Evolutionary conservation across 2,797 vertebrate genomes (phyloP), one percentile per base, ranked within the genome.

Genomic region (Anabas testudineus): DNA sequence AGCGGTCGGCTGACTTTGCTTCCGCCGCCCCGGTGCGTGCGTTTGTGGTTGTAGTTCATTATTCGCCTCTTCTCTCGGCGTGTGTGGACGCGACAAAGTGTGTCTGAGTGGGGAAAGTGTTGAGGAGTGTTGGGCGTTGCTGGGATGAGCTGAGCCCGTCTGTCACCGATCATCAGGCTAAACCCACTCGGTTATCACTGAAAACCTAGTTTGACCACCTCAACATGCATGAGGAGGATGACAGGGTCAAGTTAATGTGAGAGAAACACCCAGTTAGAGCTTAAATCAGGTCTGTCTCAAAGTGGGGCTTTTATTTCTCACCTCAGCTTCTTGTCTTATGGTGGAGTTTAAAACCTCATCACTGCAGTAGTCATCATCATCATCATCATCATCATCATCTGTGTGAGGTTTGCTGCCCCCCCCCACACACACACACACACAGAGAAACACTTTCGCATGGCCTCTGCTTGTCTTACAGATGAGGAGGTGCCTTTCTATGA

Each of bases 401-500:
- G 8, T 34, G 26, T 36, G 32, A 24, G 2, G 5, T 30, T 3
- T 9, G 13, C 51, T 36, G 7, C n/a, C n/a, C n/a, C n/a, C 53
- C n/a, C n/a, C n/a, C n/a, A n/a, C n/a, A n/a, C n/a, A n/a, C n/a
- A n/a, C n/a, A n/a, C n/a, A n/a, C n/a, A n/a, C n/a, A n/a, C n/a
- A n/a, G n/a, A n/a, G n/a, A n/a, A n/a, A n/a, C n/a, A n/a, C n/a
- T 12, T 34, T 32, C 10, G 9, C 8, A 13, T 3, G 10, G 12
- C 36, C 13, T 36, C 1, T 36, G 34, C 10, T 36, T 13, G 36
- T 36, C 4, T 19, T 54, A 1, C 84, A 93, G 93, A 92, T 90
- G 88, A 81, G 32, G 60, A 72, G 4, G 55, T 83, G 32, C 87
- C 89, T 59, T 85, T 78, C 81, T 95, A 92, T 79, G 96, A 97